Evolutionary conservation across 1,140 invertebrate species (phyloP).

Genomic region (Chironomus striatipennis): DNA sequence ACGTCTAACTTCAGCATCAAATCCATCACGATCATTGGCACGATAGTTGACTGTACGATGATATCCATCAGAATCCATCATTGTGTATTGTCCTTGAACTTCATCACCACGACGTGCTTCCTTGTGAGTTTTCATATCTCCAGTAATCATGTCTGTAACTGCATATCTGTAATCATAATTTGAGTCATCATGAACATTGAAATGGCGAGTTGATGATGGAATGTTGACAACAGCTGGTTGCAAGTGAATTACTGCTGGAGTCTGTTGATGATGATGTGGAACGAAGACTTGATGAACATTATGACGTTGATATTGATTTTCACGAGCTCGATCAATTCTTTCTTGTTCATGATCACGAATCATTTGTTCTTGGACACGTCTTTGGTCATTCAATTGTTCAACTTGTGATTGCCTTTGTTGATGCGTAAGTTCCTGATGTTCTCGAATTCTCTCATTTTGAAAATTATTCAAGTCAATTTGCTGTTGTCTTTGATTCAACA

Average conservation of each 20-base stretch:
- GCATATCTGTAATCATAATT: background rate
- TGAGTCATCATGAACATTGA: constrained; percentile 6
- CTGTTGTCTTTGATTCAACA: background rate
- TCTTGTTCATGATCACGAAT: background rate
- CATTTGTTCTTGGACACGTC: background rate
- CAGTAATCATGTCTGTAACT: constrained; percentile 33
- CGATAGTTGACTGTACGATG: constrained; percentile 33
- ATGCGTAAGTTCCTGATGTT: background rate
- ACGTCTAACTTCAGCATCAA: background rate
- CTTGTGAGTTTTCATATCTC: constrained; percentile 47
- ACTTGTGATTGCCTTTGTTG: background rate
- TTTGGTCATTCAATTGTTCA: background rate
- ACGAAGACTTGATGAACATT: background rate
- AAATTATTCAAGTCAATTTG: background rate
- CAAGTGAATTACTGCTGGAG: background rate
- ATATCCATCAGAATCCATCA: constrained; percentile 52
- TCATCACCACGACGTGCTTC: constrained; percentile 47
- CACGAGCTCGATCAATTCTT: background rate
- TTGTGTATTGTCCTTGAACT: constrained; percentile 48
- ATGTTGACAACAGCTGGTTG: background rate
- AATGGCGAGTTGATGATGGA: background rate
- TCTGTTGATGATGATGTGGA: background rate
- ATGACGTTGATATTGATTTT: background rate
- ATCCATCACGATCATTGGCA: background rate
- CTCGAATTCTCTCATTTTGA: background rate